These are phyloP conservation scores for Pristionchus fissidentatus DNA, from an alignment of 2,888 invertebrate species.

Conservation along the genomic window DNA sequence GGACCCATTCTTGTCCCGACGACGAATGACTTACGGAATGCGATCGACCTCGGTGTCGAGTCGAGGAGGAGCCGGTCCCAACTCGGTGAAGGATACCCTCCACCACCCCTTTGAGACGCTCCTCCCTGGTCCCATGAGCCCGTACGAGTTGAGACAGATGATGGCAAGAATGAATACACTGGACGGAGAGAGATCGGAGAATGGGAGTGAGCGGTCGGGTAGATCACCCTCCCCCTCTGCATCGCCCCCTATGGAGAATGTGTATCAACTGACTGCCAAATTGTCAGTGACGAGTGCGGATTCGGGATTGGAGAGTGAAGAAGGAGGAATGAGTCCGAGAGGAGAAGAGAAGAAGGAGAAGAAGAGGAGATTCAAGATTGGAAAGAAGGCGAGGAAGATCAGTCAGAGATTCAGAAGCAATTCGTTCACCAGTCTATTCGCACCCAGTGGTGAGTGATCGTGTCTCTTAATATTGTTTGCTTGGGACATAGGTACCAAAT, in stretches of 20 bases:
- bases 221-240: background rate
- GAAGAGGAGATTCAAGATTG: background rate
- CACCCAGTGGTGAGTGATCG: background rate
- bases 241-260: background rate
- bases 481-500: no score
- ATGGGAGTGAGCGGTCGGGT: background rate
- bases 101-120: background rate
- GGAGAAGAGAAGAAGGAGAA: constrained; percentile 35
- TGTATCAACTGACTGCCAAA: constrained; percentile 29
- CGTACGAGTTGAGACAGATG: constrained; percentile 61
- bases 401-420: constrained; percentile 21
- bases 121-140: constrained; percentile 52
- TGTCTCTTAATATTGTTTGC: no score
- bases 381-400: constrained; percentile 17
- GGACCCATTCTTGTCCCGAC: background rate
- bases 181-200: background rate
- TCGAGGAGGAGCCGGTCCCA: no score
- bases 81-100: background rate
- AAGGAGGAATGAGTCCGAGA: constrained; percentile 27
- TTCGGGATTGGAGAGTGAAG: constrained; percentile 39
- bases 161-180: constrained; percentile 50
- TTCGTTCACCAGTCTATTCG: constrained; percentile 11
- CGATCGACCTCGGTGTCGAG: background rate
- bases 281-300: constrained; percentile 14
- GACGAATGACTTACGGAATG: constrained; percentile 7